Percentiles rank a stretch among this genome's conserved stretches.
These are phyloP conservation scores for Urocyon cinereoargenteus DNA, from an alignment of 2,797 vertebrate genomes.

Conservation along the genomic window DNA sequence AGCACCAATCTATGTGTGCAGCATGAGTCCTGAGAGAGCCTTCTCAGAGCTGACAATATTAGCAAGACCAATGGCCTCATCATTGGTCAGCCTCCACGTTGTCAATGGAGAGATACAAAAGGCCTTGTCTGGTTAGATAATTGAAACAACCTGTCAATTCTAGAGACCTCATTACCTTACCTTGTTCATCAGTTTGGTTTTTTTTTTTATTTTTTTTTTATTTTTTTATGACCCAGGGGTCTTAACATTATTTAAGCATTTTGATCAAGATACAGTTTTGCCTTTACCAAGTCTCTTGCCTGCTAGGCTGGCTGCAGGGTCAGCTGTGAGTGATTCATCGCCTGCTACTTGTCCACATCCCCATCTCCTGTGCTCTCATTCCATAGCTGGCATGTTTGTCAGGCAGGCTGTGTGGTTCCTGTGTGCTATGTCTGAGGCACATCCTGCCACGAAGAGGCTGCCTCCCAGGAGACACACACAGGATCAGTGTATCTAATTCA, in stretches of 20 bases:
- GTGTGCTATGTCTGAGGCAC: neutral
- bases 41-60: neutral
- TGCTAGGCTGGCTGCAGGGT: neutral
- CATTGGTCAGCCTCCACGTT: neutral
- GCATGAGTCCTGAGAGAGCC: neutral
- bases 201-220: neutral
- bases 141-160: neutral
- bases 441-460: neutral
- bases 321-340: neutral
- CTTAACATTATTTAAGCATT: neutral
- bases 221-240: neutral
- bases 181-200: neutral
- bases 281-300: neutral
- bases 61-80: neutral
- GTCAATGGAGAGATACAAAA: neutral
- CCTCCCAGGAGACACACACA: accelerated
- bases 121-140: neutral
- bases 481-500: slow-evolving; percentile 33
- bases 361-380: neutral
- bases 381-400: neutral
- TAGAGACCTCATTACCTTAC: neutral
- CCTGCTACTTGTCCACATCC: neutral
- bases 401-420: neutral
- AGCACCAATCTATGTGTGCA: neutral
- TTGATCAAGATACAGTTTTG: slow-evolving; percentile 3